phyloP scores from a whole-genome alignment of 2,113 vertebrate genomes.

The Lepus timidus region DNA sequence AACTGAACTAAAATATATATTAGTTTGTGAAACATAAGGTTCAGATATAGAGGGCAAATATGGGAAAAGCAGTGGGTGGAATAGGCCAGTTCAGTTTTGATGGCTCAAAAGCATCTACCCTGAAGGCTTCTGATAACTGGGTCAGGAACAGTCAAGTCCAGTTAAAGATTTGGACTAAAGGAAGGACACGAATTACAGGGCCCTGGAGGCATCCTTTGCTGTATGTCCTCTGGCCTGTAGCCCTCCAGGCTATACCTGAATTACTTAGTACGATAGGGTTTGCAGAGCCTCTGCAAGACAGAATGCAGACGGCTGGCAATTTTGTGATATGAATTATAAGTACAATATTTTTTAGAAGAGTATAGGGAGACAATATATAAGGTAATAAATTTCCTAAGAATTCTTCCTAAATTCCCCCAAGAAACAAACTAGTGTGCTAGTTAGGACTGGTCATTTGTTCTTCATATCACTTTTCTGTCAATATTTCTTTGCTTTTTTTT shows the following conservation, averaged over 20 bases:
- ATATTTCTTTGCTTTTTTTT: neutral
- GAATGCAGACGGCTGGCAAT: neutral
- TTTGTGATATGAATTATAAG: neutral
- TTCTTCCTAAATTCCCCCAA: neutral
- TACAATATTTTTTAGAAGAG: neutral
- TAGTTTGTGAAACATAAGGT: constrained; percentile 43
- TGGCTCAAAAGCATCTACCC: neutral
- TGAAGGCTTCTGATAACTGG: neutral
- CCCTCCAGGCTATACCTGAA: neutral
- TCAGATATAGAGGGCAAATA: neutral
- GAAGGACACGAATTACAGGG: neutral
- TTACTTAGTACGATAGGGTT: neutral
- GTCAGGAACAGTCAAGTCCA: neutral
- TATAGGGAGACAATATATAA: neutral
- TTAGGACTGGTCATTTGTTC: neutral
- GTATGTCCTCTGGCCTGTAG: neutral
- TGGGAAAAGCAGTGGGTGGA: neutral
- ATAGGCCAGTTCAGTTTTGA: neutral
- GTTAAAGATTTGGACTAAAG: neutral
- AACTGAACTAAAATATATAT: neutral
- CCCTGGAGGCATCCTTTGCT: neutral
- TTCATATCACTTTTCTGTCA: constrained; percentile 2
- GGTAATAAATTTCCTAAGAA: neutral
- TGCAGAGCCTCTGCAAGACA: neutral
- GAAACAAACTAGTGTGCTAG: neutral